These are phyloP conservation scores for Terebella lapidaria DNA, from an alignment of 2,888 invertebrate genomes.

Conservation along the genomic window DNA sequence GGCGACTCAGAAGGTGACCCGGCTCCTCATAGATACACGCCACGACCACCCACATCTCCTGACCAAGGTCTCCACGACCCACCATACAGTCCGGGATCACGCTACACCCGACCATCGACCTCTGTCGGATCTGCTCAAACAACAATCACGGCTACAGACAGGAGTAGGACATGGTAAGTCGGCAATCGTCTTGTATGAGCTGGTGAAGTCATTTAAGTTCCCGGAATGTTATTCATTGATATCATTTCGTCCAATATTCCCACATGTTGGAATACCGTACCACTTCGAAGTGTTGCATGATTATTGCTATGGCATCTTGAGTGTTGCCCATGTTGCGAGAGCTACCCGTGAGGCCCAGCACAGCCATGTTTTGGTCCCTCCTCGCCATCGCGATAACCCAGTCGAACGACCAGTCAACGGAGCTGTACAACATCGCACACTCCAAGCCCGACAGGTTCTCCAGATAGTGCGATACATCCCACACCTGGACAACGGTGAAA, in stretches of 20 bases:
- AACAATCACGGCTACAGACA: too few relatives aligned
- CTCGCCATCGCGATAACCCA: slow-evolving; percentile 1
- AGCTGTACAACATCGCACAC: slow-evolving; percentile 21
- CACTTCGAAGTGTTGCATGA: slow-evolving; percentile 10
- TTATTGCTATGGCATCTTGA: slow-evolving; percentile 10
- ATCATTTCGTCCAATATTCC: background rate
- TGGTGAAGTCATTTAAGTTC: too few relatives aligned
- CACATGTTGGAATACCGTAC: too few relatives aligned
- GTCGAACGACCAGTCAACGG: slow-evolving; percentile 13
- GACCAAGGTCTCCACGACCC: background rate
- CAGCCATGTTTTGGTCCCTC: slow-evolving; percentile 1
- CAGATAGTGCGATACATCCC: slow-evolving; percentile 23
- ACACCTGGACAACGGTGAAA: too few relatives aligned
- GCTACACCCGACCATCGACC: slow-evolving; percentile 17
- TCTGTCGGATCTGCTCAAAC: background rate
- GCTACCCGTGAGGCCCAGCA: slow-evolving; percentile 12
- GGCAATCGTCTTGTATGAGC: too few relatives aligned
- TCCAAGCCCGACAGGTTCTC: slow-evolving; percentile 25
- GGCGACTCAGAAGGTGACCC: too few relatives aligned
- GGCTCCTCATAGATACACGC: slow-evolving; percentile 16
- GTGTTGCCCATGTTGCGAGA: slow-evolving; percentile 16
- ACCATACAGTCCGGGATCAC: slow-evolving; percentile 18
- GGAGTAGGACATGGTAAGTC: too few relatives aligned
- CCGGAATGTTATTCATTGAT: background rate
- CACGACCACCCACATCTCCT: slow-evolving; percentile 17